Base-by-base conservation (phyloP, 2,113 vertebrate genomes). In the Cygnus atratus region DNA sequence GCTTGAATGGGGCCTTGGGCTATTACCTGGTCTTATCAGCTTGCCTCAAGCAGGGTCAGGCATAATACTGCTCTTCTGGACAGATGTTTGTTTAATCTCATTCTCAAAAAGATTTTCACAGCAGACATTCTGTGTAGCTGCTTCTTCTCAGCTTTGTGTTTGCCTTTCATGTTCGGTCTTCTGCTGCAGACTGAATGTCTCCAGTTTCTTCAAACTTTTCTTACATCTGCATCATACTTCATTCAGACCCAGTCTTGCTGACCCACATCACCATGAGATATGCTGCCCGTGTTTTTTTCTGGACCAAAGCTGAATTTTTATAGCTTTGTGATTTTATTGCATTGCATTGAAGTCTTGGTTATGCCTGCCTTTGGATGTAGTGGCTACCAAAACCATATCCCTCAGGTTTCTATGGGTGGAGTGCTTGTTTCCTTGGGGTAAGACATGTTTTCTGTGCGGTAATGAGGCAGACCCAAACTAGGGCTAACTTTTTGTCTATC, bases 91-190 rank as follows among this genome's bases (percentile, higher is more conserved):
- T 71, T 85, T 76, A 48, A 61, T 48, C n/a, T 18, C 57, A 35
- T 71, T 52, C 26, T 70, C 72, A 9, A 50, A 48, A 55, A 48
- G 35, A 41, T 33, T 85, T 22, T 25, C 37, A 10, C 3, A 1
- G 50, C 57, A 65, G 48, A 22, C 1, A 2, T 44, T 44, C 62
- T 52, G 33, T 41, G 80, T 43, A 75, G 62, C 55, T 58, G 24
- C 68, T 81, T 35, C 29, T 74, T 35, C 73, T 79, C 41, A 37
- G 29, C 4, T 5, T 90, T 63, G 46, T 44, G 21, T 2, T 33
- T 63, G 21, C 13, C 44, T 68, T 90, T 79, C 2, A 1, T n/a
- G 28, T 39, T 50, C 0, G 0, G 5, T 28, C 20, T 79, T 79
- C 50, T 6, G 11, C 54, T 44, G 66, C 61, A 71, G 61, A n/a